These are phyloP conservation scores for Pachypsylla venusta DNA, from an alignment of 1,140 invertebrate species.

Conservation along the genomic window DNA sequence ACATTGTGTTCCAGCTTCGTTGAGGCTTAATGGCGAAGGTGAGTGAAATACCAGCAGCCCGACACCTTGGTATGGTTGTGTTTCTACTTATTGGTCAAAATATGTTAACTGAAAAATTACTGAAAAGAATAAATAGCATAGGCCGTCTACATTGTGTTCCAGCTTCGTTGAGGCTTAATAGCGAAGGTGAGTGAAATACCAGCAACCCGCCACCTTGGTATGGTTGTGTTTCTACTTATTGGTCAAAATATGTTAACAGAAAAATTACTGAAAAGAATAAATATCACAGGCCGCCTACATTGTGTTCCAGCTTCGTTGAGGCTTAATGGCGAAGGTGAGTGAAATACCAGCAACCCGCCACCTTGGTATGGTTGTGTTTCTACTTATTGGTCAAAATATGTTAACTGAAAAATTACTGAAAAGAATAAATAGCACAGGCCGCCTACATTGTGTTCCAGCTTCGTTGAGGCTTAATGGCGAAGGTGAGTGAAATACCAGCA, in stretches of 20 bases:
- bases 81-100: slow-evolving; percentile 78
- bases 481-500: slow-evolving; percentile 79
- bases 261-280: slow-evolving; percentile 68
- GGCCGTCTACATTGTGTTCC: slow-evolving; percentile 84
- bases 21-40: slow-evolving; percentile 42
- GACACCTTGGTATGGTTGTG: slow-evolving; percentile 83
- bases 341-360: too few species aligned
- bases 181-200: slow-evolving; percentile 74
- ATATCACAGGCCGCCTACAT: slow-evolving; percentile 71
- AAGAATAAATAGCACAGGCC: too few species aligned
- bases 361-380: too few species aligned
- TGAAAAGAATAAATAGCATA: slow-evolving; percentile 73
- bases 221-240: slow-evolving; percentile 83
- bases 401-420: too few species aligned
- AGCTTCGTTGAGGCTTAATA: slow-evolving; percentile 49
- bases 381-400: too few species aligned
- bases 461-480: too few species aligned
- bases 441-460: too few species aligned
- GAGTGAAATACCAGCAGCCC: slow-evolving; percentile 70
- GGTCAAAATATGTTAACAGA: slow-evolving; percentile 74
- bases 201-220: slow-evolving; percentile 69
- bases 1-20: slow-evolving; percentile 82
- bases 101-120: slow-evolving; percentile 63
- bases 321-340: too few species aligned
- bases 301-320: slow-evolving; percentile 82